Evolutionary conservation across 2,888 invertebrate species (phyloP), one percentile per base, ranked within the genome.

Genomic region (Synergus japonicus): DNA sequence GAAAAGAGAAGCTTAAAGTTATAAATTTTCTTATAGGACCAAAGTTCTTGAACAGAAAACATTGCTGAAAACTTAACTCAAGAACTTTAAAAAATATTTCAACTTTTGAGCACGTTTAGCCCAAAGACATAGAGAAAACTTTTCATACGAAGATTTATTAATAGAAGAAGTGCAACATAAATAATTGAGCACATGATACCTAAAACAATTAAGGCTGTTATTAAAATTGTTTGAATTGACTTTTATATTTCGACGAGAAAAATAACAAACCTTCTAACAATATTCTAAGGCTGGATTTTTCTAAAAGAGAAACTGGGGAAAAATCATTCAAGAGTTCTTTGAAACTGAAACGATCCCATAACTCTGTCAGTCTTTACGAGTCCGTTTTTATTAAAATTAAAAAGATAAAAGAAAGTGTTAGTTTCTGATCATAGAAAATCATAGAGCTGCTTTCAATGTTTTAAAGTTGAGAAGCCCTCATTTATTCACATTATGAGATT

Each of bases 21-120:
- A 60, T 60, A 60, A 60, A 60, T 60, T 60, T 60, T 22, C 18
- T 22, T 10, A 60, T 22, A 22, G 18, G 18, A 18, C 60, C 10
- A 60, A 60, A 60, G 60, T 60, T 60, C 22, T 22, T 22, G 60
- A 60, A 22, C 4, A 60, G 60, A 60, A 60, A 60, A 60, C 22
- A 60, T 18, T 60, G 22, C 60, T 60, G 10, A 9, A 3, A 22
- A 22, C 60, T 22, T 60, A 12, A 22, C 22, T 60, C 22, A 29
- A 29, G 10, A 9, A 22, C 22, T 22, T 18, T 22, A 22, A 60
- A 60, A 60, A 60, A 60, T 60, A 60, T 22, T 60, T 60, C 9
- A 22, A 22, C 58, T 60, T 60, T 60, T 60, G 22, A 22, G 22
- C 8, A 60, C 3, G 10, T 18, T 60, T 60, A 60, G 9, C 18